A percentile compares a stretch with the other conserved stretches of the same genome.
Evolutionary conservation across 2,888 invertebrate genomes (phyloP).

Genomic region (Charanyca ferruginea): DNA sequence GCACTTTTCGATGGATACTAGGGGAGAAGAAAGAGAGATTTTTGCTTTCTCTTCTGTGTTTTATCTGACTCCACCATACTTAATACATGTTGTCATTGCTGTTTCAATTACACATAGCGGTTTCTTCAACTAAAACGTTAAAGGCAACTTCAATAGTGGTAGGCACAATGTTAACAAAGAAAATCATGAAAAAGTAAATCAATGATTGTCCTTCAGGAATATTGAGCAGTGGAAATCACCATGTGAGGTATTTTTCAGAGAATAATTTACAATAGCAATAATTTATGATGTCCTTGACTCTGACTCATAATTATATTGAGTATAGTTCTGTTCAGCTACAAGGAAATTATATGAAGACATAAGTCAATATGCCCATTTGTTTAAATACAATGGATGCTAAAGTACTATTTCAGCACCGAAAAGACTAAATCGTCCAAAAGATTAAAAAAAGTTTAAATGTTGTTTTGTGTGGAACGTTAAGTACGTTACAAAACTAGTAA

Average conservation of each 20-base stretch:
- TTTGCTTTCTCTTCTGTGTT: not conserved
- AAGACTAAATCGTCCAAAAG: not conserved
- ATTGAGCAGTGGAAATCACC: slow-evolving; percentile 54
- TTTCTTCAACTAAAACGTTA: slow-evolving; percentile 7
- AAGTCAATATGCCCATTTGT: slow-evolving; percentile 35
- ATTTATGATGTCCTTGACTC: slow-evolving; percentile 70
- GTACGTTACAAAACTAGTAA: slow-evolving; percentile 14
- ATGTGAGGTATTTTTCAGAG: slow-evolving; percentile 65
- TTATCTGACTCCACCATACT: not conserved
- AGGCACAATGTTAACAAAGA: slow-evolving; percentile 4
- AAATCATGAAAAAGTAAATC: slow-evolving; percentile 33
- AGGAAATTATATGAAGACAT: slow-evolving; percentile 43
- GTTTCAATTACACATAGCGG: slow-evolving; percentile 5
- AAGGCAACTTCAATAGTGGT: slow-evolving; percentile 37
- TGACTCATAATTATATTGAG: slow-evolving; percentile 60
- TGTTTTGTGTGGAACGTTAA: slow-evolving; percentile 1
- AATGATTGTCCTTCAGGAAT: slow-evolving; percentile 33
- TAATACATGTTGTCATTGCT: too few relatives aligned
- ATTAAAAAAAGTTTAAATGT: not conserved
- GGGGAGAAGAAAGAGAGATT: not conserved
- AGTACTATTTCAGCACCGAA: not conserved
- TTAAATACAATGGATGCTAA: slow-evolving; percentile 13
- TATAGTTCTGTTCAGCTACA: slow-evolving; percentile 41
- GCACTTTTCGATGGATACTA: not conserved
- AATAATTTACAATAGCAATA: slow-evolving; percentile 63